phyloP scores from a whole-genome alignment of 2,797 vertebrate species.

The Lophotriccus pileatus region DNA sequence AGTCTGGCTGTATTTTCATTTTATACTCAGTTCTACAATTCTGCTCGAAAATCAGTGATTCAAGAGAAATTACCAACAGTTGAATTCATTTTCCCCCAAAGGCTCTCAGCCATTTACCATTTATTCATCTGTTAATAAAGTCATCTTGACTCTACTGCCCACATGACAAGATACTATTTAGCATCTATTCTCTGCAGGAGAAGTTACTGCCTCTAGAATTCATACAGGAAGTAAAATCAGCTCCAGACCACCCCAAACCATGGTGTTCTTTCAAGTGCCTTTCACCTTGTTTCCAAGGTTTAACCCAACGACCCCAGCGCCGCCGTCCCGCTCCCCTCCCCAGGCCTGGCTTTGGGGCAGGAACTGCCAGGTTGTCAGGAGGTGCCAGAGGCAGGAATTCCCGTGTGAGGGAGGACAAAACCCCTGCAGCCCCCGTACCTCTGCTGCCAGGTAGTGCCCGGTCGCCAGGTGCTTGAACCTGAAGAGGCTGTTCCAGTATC shows the following conservation, averaged over 20 bases:
- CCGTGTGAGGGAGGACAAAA: neutral
- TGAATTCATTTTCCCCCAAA: neutral
- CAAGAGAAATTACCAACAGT: neutral
- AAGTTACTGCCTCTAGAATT: neutral
- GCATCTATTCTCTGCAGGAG: neutral
- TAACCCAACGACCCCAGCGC: neutral
- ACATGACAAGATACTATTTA: slow-evolving; percentile 19
- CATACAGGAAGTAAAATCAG: neutral
- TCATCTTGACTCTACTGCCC: neutral
- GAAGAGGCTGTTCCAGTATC: slow-evolving; percentile 98
- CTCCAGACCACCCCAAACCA: neutral
- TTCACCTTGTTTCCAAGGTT: rapidly evolving
- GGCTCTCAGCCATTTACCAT: neutral
- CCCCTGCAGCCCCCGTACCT: slow-evolving; percentile 77
- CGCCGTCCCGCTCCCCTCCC: neutral
- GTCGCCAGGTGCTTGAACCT: slow-evolving; percentile 97
- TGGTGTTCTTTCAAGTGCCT: neutral
- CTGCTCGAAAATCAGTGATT: neutral
- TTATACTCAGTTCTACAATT: neutral
- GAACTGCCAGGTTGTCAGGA: neutral
- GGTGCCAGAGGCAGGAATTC: neutral
- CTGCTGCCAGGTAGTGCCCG: slow-evolving; percentile 94
- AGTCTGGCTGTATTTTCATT: neutral
- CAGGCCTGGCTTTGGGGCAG: neutral
- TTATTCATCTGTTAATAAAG: slow-evolving; percentile 10